phyloP scores from a whole-genome alignment of 2,797 vertebrate species.

The Syngnathus rostellatus region DNA sequence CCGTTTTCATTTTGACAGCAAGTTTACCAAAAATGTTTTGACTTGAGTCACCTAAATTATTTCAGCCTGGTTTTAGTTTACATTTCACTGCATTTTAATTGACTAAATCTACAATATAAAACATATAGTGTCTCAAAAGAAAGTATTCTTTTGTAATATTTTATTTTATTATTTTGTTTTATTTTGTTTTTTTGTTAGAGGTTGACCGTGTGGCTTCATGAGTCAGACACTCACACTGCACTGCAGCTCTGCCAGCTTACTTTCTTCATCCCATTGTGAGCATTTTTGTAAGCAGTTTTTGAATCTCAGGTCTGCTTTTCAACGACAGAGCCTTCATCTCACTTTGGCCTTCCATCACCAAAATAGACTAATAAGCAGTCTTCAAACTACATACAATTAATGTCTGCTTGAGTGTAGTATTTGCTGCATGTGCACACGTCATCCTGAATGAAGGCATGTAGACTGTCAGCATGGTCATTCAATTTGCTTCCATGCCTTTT shows the following conservation, averaged over 20 bases:
- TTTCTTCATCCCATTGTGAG: background rate
- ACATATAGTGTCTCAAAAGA: no score
- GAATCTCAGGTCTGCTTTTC: background rate
- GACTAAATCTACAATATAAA: no score
- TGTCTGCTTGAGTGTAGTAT: background rate
- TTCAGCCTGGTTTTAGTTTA: no score
- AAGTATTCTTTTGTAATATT: no score
- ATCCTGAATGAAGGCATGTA: background rate
- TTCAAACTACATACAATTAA: background rate
- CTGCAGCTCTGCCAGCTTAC: background rate
- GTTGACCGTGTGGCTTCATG: background rate
- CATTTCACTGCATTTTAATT: no score
- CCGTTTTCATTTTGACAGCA: background rate
- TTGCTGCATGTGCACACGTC: background rate
- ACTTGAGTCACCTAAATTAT: no score
- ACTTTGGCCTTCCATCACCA: background rate
- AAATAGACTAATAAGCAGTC: background rate
- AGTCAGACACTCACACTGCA: background rate
- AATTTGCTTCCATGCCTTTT: background rate
- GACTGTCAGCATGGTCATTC: background rate
- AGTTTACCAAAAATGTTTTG: no score
- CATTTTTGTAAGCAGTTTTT: background rate
- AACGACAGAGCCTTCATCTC: conserved; percentile 2
- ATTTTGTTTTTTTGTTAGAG: background rate
- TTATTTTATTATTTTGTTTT: no score